phyloP scores from a whole-genome alignment of 2,797 vertebrate genomes.

The Leucoraja ocellata region DNA sequence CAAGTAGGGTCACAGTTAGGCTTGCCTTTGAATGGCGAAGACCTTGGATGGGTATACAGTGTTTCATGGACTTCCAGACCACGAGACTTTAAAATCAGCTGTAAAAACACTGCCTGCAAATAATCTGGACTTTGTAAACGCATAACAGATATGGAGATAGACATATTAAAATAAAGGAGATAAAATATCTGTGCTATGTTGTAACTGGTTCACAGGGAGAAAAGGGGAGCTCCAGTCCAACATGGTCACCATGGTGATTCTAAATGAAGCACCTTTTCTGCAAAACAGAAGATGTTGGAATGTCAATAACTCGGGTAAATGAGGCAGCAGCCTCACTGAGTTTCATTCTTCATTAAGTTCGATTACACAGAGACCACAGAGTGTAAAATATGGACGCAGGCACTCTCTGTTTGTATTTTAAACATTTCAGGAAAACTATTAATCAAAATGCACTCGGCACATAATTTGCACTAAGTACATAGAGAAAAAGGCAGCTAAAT shows the following conservation, averaged over 20 bases:
- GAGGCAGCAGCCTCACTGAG: neutral
- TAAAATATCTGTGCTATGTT: neutral
- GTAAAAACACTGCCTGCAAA: conserved; percentile 16
- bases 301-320: conserved; percentile 5
- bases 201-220: neutral
- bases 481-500: neutral
- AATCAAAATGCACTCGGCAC: neutral
- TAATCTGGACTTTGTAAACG: conserved; percentile 23
- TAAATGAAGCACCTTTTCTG: conserved; percentile 22
- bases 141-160: neutral
- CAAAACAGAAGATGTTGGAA: conserved; percentile 27
- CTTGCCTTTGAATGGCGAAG: neutral
- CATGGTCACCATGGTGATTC: conserved; percentile 4
- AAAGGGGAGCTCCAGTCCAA: neutral
- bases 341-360: conserved; percentile 22
- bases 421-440: neutral
- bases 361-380: neutral
- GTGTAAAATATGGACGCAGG: neutral
- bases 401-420: conserved; percentile 11
- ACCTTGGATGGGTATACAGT: neutral
- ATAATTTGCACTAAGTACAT: neutral
- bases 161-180: conserved; percentile 21
- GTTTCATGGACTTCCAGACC: neutral
- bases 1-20: neutral
- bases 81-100: neutral